A percentile compares a stretch with the other conserved stretches of the same genome.
These are phyloP conservation scores for Bathynomus jamesi DNA, from an alignment of 1,140 invertebrate species.

Conservation along the genomic window DNA sequence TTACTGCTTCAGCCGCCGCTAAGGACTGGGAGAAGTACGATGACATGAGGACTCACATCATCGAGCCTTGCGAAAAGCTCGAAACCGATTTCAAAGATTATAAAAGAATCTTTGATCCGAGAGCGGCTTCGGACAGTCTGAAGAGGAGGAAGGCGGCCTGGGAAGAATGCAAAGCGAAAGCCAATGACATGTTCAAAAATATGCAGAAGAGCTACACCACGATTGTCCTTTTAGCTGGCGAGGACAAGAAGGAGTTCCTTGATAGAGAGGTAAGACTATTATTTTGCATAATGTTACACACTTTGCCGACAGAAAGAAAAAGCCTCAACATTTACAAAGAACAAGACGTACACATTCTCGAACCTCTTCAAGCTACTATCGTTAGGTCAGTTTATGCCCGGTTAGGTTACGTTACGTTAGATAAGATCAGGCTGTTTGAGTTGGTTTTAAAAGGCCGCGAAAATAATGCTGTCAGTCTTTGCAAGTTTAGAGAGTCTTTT, in stretches of 20 bases:
- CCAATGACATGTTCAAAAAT: slow-evolving; percentile 28
- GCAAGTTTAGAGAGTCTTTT: too few species aligned
- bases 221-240: slow-evolving; percentile 37
- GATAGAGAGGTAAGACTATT: slow-evolving; percentile 36
- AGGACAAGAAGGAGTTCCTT: slow-evolving; percentile 39
- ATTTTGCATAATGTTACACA: too few species aligned
- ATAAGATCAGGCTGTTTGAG: too few species aligned
- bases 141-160: slow-evolving; percentile 30
- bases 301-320: too few species aligned
- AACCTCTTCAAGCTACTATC: too few species aligned
- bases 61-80: slow-evolving; percentile 37
- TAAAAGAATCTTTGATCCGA: slow-evolving; percentile 37
- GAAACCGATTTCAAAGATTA: slow-evolving; percentile 37
- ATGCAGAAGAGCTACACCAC: slow-evolving; percentile 35
- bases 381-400: too few species aligned
- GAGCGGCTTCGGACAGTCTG: slow-evolving; percentile 5
- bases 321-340: too few species aligned
- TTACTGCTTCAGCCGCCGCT: slow-evolving; percentile 25
- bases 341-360: too few species aligned
- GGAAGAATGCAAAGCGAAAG: slow-evolving; percentile 32
- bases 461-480: too few species aligned
- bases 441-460: too few species aligned
- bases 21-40: slow-evolving; percentile 39
- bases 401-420: too few species aligned
- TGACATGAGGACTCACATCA: slow-evolving; percentile 32